A percentile compares a stretch with the other conserved stretches of the same genome.
phyloP scores from a whole-genome alignment of 1,140 invertebrate species.

The Aethina tumida region DNA sequence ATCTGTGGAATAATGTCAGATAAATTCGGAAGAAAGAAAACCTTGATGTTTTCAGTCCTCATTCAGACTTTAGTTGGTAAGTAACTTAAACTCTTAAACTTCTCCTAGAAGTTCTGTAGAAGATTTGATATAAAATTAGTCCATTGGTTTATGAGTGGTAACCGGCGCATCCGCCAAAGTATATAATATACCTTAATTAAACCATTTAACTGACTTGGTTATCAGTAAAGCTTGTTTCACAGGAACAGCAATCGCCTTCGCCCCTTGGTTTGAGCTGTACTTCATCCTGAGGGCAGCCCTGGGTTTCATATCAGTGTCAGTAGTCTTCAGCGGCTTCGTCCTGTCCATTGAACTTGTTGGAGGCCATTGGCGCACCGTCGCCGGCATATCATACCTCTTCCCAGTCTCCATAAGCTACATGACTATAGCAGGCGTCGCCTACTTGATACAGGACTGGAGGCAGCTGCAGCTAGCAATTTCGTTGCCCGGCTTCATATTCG shows the following conservation, averaged over 20 bases:
- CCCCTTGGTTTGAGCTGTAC: constrained; percentile 54
- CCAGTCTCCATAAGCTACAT: constrained; percentile 63
- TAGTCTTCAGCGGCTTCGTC: constrained; percentile 63
- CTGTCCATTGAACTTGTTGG: constrained; percentile 62
- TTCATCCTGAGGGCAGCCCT: constrained; percentile 49
- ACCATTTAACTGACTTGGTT: constrained; percentile 2
- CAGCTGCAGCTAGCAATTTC: constrained; percentile 61
- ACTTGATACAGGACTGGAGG: constrained; percentile 61
- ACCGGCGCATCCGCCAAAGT: constrained; percentile 2
- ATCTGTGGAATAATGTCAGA: constrained; percentile 62
- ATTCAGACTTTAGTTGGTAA: constrained; percentile 55
- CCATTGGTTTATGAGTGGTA: no score
- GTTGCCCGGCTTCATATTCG: constrained; percentile 53
- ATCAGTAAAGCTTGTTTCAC: constrained; percentile 14
- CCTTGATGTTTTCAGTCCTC: constrained; percentile 56
- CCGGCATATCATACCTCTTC: constrained; percentile 62
- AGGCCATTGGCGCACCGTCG: constrained; percentile 61
- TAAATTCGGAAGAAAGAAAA: constrained; percentile 64
- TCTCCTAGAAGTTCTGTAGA: neutral
- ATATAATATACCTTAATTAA: neutral
- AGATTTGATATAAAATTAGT: no score
- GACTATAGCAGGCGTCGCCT: constrained; percentile 58
- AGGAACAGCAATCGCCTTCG: constrained; percentile 50
- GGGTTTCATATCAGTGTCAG: constrained; percentile 59
- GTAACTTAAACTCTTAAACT: constrained; percentile 7